Conservation (phyloP, 2,888 invertebrate genomes). For the Formica aserva region DNA sequence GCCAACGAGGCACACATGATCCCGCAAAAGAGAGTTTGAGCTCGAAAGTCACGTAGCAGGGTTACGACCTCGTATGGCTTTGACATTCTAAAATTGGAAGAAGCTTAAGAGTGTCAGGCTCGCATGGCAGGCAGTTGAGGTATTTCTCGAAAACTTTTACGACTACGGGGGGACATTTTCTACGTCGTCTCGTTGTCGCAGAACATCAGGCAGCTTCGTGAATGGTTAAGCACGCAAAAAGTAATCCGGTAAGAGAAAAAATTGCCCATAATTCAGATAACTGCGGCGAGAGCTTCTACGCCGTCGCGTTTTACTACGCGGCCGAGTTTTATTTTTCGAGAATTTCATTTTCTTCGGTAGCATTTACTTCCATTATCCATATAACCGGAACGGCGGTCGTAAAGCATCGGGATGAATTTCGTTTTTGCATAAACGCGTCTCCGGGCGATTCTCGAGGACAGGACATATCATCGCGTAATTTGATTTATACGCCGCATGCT, state of each 20-base stretch:
- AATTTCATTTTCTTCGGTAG: slow-evolving; percentile 16
- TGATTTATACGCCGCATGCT: not conserved
- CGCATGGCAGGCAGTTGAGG: slow-evolving; percentile 55
- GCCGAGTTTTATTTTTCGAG: slow-evolving; percentile 34
- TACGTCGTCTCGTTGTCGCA: slow-evolving; percentile 10
- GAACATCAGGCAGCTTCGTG: not conserved
- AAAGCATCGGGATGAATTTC: slow-evolving; percentile 26
- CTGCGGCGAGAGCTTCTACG: not conserved
- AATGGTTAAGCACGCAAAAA: slow-evolving; percentile 6
- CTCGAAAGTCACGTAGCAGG: slow-evolving; percentile 72
- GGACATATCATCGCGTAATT: not conserved
- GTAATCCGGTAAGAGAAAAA: slow-evolving; percentile 21
- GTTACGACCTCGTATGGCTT: slow-evolving; percentile 75
- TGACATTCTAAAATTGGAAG: slow-evolving; percentile 78
- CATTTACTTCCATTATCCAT: slow-evolving; percentile 19
- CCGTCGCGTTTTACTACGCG: slow-evolving; percentile 4
- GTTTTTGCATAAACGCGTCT: slow-evolving; percentile 7
- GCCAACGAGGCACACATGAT: slow-evolving; percentile 67
- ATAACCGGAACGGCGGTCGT: slow-evolving; percentile 8
- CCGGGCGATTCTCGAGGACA: not conserved
- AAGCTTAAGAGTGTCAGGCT: slow-evolving; percentile 70
- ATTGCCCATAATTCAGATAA: slow-evolving; percentile 30
- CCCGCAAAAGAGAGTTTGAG: slow-evolving; percentile 60
- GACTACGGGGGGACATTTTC: slow-evolving; percentile 17
- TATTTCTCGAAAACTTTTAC: slow-evolving; percentile 65